These are phyloP conservation scores for Tarsius wallacei DNA, from an alignment of 2,797 vertebrate genomes.

Conservation along the genomic window DNA sequence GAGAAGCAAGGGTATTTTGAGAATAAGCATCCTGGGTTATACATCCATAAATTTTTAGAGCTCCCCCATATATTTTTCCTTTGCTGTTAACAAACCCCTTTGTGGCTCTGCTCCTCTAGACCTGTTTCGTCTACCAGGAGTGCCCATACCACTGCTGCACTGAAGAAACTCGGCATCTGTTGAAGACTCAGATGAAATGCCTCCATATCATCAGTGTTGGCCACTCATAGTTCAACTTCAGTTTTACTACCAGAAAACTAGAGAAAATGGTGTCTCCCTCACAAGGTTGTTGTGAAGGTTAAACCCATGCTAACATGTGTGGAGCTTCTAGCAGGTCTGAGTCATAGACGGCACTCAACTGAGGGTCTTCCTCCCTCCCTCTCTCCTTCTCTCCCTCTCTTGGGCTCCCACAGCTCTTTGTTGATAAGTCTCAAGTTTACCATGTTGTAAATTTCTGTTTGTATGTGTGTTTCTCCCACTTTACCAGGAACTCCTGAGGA, in stretches of 20 bases:
- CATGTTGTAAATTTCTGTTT: background rate
- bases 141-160: background rate
- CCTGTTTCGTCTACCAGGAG: background rate
- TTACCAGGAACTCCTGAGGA: background rate
- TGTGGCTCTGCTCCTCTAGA: background rate
- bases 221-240: background rate
- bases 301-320: background rate
- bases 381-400: background rate
- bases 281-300: background rate
- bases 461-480: background rate
- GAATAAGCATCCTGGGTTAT: background rate
- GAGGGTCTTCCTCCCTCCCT: background rate
- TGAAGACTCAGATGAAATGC: background rate
- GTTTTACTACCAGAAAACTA: background rate
- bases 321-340: background rate
- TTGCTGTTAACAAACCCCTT: background rate
- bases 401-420: background rate
- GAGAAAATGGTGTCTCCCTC: background rate
- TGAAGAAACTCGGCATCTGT: background rate
- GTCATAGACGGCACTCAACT: background rate
- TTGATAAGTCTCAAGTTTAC: background rate
- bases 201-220: background rate
- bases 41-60: background rate
- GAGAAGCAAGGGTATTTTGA: background rate
- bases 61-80: background rate